Base-by-base conservation (phyloP, 2,888 invertebrate genomes). In the Lypha dubia region DNA sequence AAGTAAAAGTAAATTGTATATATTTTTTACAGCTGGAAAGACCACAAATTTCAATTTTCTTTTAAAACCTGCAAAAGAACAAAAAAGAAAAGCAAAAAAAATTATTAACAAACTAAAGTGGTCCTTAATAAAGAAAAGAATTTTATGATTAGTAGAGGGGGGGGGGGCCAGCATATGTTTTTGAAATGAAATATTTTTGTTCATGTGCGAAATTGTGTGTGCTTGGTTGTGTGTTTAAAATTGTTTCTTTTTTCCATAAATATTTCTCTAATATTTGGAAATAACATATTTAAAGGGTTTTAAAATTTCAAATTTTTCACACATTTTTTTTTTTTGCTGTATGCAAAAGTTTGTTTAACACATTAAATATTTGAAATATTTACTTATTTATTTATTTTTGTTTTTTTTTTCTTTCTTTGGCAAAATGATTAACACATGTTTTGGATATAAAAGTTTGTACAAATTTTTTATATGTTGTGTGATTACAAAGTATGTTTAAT, bases 381-480 rank as follows among this genome's bases (percentile, higher is more conserved):
- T 71, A 51, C 32, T 63, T 51, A 60, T 24, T 49, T n/a, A n/a
- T n/a, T 9, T 38, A 9, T 38, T 38, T 38, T 38, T 38, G 11
- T 38, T 38, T 38, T 38, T 38, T 8, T 9, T 32, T 32, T 32
- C 11, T 68, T 28, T 71, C 24, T 65, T 79, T 74, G 70, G 32
- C 41, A n/a, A 63, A 56, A 79, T 79, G 79, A 79, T 83, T 79
- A 83, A 83, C 83, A 79, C 56, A 75, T 83, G 83, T 67, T 73
- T 60, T 8, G 11, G 5, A 38, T 49, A 67, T 6, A 49, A 28
- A 41, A 28, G 51, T 63, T 49, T 9, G 15, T 53, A 53, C 0
- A 71, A n/a, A 46, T 22, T 53, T 41, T 62, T 8, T 3, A 3
- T 24, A 32, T 32, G 15, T 17, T 28, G 44, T 70, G 62, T 62